These are phyloP conservation scores for Myotis vivesi DNA, from an alignment of 2,797 vertebrate genomes.

Conservation along the genomic window DNA sequence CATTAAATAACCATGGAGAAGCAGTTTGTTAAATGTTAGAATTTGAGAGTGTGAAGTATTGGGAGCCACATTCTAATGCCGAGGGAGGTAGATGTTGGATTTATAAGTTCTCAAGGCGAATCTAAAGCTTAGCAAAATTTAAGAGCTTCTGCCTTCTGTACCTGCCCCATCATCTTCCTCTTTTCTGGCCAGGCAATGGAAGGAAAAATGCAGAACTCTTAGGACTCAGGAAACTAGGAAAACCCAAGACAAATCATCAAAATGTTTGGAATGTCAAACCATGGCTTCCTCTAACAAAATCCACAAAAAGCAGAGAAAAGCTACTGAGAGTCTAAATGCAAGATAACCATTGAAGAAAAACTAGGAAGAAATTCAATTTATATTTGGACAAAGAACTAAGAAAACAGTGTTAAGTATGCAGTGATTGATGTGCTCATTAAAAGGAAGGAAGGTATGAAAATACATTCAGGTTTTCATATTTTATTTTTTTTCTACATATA, in stretches of 20 bases:
- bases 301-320: neutral
- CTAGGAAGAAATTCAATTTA: neutral
- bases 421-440: neutral
- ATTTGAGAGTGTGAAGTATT: neutral
- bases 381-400: neutral
- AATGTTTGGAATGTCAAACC: neutral
- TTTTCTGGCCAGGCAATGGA: neutral
- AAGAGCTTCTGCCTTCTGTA: neutral
- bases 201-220: neutral
- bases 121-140: neutral
- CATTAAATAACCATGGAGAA: neutral
- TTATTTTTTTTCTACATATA: neutral
- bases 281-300: neutral
- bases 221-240: neutral
- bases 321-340: neutral
- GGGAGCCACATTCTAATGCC: neutral
- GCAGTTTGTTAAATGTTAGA: neutral
- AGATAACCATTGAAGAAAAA: neutral
- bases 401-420: neutral
- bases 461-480: neutral
- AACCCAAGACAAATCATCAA: neutral
- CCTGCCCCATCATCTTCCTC: neutral
- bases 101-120: neutral
- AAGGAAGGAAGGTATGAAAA: neutral
- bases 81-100: neutral